These are phyloP conservation scores for Drosophila tanythrix DNA, from an alignment of 2,888 invertebrate species.

Conservation along the genomic window DNA sequence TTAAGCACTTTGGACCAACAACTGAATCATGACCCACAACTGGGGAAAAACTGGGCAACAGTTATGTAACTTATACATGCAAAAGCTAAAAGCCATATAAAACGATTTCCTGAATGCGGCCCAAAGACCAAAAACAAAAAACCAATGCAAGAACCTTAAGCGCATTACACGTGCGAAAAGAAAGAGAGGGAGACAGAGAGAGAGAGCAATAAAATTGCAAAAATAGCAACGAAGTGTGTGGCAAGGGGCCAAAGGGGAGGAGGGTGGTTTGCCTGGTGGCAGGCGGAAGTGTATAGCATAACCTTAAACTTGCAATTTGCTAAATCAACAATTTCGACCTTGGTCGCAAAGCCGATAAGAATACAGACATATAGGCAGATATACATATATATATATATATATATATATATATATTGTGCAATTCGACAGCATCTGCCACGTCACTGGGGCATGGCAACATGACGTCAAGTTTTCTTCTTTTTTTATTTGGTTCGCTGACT, in stretches of 20 bases:
- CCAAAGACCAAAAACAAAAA: conserved; percentile 8
- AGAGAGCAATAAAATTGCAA: conserved; percentile 13
- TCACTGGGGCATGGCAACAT: conserved; percentile 26
- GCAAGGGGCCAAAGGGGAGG: not conserved
- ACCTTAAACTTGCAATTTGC: conserved; percentile 56
- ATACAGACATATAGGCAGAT: conserved; percentile 1
- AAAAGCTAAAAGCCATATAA: conserved; percentile 65
- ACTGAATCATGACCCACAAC: conserved; percentile 46
- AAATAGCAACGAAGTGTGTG: conserved; percentile 49
- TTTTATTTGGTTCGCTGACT: conserved; percentile 22
- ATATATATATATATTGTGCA: conserved; percentile 2
- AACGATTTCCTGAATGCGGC: conserved; percentile 63
- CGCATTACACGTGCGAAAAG: conserved; percentile 50
- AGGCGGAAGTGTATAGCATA: conserved; percentile 48
- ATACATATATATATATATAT: not conserved
- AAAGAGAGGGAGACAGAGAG: not conserved
- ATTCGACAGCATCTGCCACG: conserved; percentile 19
- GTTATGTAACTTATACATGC: conserved; percentile 66
- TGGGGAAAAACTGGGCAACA: conserved; percentile 10
- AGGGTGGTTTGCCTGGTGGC: not conserved
- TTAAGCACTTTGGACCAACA: conserved; percentile 21
- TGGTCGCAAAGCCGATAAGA: conserved; percentile 36
- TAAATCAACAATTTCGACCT: conserved; percentile 53
- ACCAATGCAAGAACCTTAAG: conserved; percentile 46
- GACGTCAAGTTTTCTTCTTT: conserved; percentile 40